A percentile compares a stretch with the other conserved stretches of the same genome.
These are phyloP conservation scores for Syrphus vitripennis DNA, from an alignment of 2,888 invertebrate genomes.

Conservation along the genomic window DNA sequence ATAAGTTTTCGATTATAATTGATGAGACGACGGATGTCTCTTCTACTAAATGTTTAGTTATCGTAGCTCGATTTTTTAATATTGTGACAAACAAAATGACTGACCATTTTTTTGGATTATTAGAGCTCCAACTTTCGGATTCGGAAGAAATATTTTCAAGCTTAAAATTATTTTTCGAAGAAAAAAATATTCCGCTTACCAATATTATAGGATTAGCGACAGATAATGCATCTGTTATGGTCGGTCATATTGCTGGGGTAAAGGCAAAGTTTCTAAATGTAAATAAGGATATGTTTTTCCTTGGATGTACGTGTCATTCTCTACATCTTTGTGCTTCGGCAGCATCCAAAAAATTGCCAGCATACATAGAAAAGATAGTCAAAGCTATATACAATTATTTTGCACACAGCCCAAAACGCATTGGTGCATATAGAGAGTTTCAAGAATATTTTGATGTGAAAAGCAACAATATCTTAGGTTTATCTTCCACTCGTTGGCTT, in stretches of 20 bases:
- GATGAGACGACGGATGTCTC: no score
- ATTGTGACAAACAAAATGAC: no score
- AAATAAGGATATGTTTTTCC: background rate
- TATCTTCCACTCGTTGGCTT: constrained; percentile 7
- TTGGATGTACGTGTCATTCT: constrained; percentile 5
- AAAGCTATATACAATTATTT: constrained; percentile 15
- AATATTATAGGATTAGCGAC: no score
- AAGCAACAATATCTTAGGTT: background rate
- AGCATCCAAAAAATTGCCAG: background rate
- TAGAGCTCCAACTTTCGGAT: no score
- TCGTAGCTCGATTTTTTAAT: no score
- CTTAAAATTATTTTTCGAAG: no score
- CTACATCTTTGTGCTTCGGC: background rate
- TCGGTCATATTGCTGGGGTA: no score
- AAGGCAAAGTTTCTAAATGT: background rate
- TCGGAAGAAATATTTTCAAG: no score
- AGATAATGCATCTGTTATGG: no score
- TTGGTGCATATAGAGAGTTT: background rate
- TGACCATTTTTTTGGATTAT: no score
- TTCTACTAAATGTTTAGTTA: no score
- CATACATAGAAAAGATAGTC: background rate
- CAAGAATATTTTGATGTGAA: background rate
- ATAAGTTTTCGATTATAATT: background rate
- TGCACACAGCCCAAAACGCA: constrained; percentile 2
- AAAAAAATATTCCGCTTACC: no score